Evolutionary conservation across 2,113 vertebrate genomes (phyloP), one percentile per base, ranked within the genome.

Genomic region (Ploceus nigricollis): DNA sequence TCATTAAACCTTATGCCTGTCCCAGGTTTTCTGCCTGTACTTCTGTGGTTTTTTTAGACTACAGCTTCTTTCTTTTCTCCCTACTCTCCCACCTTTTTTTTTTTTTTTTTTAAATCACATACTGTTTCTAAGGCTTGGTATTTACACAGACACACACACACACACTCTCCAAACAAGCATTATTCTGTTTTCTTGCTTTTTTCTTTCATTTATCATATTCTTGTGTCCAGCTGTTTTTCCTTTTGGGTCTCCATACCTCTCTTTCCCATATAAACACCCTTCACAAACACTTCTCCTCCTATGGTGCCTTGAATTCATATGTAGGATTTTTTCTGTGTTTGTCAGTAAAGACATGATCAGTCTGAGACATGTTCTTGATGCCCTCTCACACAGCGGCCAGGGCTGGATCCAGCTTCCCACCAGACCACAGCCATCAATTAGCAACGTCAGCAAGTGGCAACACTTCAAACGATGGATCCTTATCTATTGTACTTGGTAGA

Each of bases 1-100:
- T 72, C 40, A 37, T 64, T 89, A 45, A 82, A 39, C 17, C 15
- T 79, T 22, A 39, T 4, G 11, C 27, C 35, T 4, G 1, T 80
- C 53, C 24, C 33, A 56, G 37, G 64, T 54, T 60, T n/a, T 86
- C 56, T 19, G 63, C 33, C 28, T 72, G 22, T 35, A 79, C 10
- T 75, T 39, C 20, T 1, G 10, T 33, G 30, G 4, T 58, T 24
- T 35, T 66, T 37, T 64, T 28, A 72, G 22, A 72, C n/a, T 40
- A 54, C 3, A 21, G 45, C 8, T 40, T 54, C 35, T 35, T 73
- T 65, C 12, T 50, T 44, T n/a, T 33, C 45, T 53, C 35, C 23
- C 8, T 7, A 10, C 9, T 11, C 6, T 2, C 4, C 4, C 7
- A 2, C 9, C 16, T 21, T 5, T 15, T 18, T 37, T 22, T 20